A percentile compares a stretch with the other conserved stretches of the same genome.
phyloP scores from a whole-genome alignment of 2,113 vertebrate genomes.

The Xiphophorus couchianus region DNA sequence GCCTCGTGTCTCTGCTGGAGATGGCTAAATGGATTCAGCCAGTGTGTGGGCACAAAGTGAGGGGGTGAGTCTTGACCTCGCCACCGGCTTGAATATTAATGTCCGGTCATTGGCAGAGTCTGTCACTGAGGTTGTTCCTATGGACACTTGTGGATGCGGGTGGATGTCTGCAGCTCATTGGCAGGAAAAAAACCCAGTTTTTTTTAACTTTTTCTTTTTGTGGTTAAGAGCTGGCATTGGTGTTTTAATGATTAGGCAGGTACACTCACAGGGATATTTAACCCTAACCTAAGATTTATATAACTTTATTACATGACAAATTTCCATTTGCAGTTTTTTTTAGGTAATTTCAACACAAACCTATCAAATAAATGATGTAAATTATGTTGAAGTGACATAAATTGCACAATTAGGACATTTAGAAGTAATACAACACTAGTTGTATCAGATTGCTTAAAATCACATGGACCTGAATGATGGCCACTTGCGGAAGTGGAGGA shows the following conservation, averaged over 20 bases:
- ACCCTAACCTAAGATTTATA: too few species aligned
- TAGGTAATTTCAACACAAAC: too few species aligned
- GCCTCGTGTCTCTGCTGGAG: constrained; percentile 2
- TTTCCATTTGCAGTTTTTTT: too few species aligned
- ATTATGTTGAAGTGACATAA: too few species aligned
- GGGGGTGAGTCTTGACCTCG: constrained; percentile 50
- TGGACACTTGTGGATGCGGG: constrained; percentile 15
- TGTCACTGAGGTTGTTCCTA: constrained; percentile 48
- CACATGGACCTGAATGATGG: too few species aligned
- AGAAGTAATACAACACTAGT: too few species aligned
- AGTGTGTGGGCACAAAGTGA: not conserved
- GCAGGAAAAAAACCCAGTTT: constrained; percentile 30
- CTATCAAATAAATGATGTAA: too few species aligned
- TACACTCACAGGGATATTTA: not conserved
- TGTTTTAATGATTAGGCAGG: constrained; percentile 51
- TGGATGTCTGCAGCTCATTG: constrained; percentile 19
- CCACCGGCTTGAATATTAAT: constrained; percentile 60
- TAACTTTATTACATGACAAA: too few species aligned
- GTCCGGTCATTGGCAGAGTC: constrained; percentile 51
- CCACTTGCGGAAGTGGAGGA: too few species aligned
- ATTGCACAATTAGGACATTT: too few species aligned
- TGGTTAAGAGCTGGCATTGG: constrained; percentile 25
- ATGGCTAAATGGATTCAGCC: not conserved
- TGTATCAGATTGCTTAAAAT: too few species aligned
- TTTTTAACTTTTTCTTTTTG: too few species aligned